Conservation (phyloP, 1,140 invertebrate species). For the Trichoplusia ni region DNA sequence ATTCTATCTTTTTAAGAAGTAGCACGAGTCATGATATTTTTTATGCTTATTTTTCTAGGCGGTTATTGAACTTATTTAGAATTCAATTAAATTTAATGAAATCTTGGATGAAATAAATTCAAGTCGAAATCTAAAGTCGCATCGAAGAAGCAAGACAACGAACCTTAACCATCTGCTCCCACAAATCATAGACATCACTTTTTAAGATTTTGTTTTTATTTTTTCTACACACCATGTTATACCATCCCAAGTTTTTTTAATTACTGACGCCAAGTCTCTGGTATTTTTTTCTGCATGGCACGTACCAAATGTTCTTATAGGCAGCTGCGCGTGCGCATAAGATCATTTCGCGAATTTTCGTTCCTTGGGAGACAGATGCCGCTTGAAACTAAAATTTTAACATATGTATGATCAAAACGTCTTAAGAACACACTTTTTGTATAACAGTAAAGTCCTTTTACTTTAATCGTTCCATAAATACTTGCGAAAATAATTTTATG, state of each 20-base stretch:
- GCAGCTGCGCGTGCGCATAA: conserved; percentile 52
- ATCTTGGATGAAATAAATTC: too few relatives aligned
- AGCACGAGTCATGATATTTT: too few relatives aligned
- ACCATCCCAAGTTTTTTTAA: conserved; percentile 25
- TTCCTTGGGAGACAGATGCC: conserved; percentile 54
- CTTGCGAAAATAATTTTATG: conserved; percentile 8
- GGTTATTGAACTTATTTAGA: too few relatives aligned
- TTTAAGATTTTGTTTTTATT: conserved; percentile 12
- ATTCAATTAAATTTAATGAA: too few relatives aligned
- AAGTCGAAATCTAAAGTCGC: too few relatives aligned
- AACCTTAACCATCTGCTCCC: conserved; percentile 2
- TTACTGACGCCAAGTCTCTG: conserved; percentile 33
- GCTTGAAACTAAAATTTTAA: conserved; percentile 29
- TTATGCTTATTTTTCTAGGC: too few relatives aligned
- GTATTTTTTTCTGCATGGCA: conserved; percentile 48
- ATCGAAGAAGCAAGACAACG: too few relatives aligned
- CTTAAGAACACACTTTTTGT: conserved; percentile 18
- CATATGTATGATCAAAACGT: conserved; percentile 21
- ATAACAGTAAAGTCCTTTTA: not conserved
- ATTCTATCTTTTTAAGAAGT: too few relatives aligned
- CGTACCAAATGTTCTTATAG: conserved; percentile 69
- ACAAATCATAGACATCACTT: conserved; percentile 3
- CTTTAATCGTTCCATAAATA: not conserved
- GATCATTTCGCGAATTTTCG: conserved; percentile 67
- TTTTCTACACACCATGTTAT: conserved; percentile 3